Base-by-base conservation (phyloP, 2,797 vertebrate species). In the Tapirus indicus region DNA sequence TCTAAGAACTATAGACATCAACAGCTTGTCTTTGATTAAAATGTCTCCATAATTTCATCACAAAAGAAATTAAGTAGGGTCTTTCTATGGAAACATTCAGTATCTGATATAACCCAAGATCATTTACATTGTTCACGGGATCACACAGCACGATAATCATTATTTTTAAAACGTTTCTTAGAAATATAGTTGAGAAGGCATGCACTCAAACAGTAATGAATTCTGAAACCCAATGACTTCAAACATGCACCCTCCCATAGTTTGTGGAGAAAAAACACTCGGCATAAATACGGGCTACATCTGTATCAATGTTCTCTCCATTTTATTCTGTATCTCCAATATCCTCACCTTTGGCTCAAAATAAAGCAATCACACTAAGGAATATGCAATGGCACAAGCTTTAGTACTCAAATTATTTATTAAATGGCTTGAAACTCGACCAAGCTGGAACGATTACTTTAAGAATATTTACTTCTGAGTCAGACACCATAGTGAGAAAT, bases 11-110 rank as follows among this genome's bases (percentile, higher is more conserved):
- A 82, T 18, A 72, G 84, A 74, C 69, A 92, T 38, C 69, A 62
- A 89, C 29, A 72, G 78, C 62, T 35, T 71, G 90, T 41, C 86
- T 96, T 93, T 93, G 27, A 77, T 83, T 92, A 93, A 89, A 95
- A 78, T 58, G 60, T 79, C 62, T 88, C 62, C 88, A 82, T 38
- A 77, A 38, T 69, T 74, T 84, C 41, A 96, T 74, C 29, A 74
- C 41, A 56, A 72, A 86, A 60, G 27, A 89, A 87, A 93, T 64
- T 86, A 91, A 66, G 32, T 17, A 69, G 64, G 44, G 5, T 62
- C 32, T 78, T 66, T 77, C 71, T 86, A 62, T 64, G 27, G 95
- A 95, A 75, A 87, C 25, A 64, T 56, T 85, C 52, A 75, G 27
- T 35, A 84, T 84, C 29, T 54, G 49, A 79, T 11, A 66, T 14